Conservation (phyloP, 2,113 vertebrate genomes). For the Heterotilapia buettikoferi region DNA sequence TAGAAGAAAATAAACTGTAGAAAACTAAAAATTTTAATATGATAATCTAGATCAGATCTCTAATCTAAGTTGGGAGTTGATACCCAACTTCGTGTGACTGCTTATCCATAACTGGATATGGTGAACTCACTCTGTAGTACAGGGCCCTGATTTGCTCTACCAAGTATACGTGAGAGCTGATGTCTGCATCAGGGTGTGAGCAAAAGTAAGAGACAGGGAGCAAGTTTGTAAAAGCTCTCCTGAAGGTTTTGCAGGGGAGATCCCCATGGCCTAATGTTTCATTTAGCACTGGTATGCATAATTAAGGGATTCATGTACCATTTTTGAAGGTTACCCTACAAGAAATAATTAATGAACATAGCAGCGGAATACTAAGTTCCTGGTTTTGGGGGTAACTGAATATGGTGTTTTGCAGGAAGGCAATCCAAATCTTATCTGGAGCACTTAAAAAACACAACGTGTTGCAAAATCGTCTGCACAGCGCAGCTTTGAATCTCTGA, state of each 20-base stretch:
- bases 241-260: neutral
- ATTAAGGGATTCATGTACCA: constrained; percentile 21
- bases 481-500: neutral
- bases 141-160: neutral
- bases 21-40: neutral
- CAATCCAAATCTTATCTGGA: constrained; percentile 1
- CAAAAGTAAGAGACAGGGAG: neutral
- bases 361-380: neutral
- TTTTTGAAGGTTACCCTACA: constrained; percentile 26
- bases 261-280: constrained; percentile 25
- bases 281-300: constrained; percentile 34
- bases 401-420: neutral
- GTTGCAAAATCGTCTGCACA: neutral
- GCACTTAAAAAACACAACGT: neutral
- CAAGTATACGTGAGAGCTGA: neutral
- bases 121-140: neutral
- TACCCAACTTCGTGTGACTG: neutral
- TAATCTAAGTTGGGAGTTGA: neutral
- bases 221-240: neutral
- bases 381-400: neutral
- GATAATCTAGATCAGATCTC: neutral
- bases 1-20: neutral
- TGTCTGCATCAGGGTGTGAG: neutral
- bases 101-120: neutral
- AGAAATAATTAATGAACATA: constrained; percentile 19